Conservation (phyloP, 2,888 invertebrate genomes). For the Ditylenchus weischeri region DNA sequence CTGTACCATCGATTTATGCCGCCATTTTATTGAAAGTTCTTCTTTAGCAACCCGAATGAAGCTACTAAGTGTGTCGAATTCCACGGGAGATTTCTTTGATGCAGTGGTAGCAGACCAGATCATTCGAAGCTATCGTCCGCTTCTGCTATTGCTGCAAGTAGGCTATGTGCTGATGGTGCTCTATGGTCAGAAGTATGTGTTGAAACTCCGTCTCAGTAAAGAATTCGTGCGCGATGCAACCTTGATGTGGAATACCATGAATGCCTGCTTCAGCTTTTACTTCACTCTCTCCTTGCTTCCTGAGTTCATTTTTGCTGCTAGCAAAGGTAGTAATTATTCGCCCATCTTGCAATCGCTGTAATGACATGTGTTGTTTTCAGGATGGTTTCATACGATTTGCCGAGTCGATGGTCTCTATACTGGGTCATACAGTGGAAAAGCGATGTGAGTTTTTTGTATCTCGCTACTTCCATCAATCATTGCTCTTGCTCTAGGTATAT, state of each 20-base stretch:
- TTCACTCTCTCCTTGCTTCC: slow-evolving; percentile 19
- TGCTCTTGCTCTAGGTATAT: no score
- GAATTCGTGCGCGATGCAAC: slow-evolving; percentile 14
- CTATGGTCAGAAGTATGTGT: slow-evolving; percentile 8
- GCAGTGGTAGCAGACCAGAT: slow-evolving; percentile 13
- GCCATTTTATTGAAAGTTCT: no score
- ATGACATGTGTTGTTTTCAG: slow-evolving; percentile 11
- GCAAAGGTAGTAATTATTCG: slow-evolving; percentile 8
- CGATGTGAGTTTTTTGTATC: slow-evolving; percentile 35
- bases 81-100: slow-evolving; percentile 17
- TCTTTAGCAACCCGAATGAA: no score
- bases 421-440: slow-evolving; percentile 34
- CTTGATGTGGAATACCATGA: slow-evolving; percentile 26
- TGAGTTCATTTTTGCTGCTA: slow-evolving; percentile 17
- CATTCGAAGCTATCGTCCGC: slow-evolving; percentile 17
- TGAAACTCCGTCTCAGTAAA: slow-evolving; percentile 7
- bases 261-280: slow-evolving; percentile 11
- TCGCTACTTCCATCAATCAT: no score
- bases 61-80: no score
- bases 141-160: slow-evolving; percentile 15
- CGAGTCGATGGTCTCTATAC: slow-evolving; percentile 30
- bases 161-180: slow-evolving; percentile 25
- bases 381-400: slow-evolving; percentile 48
- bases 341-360: not conserved
- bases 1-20: no score